Evolutionary conservation across 92 coral and sea anemone genomes (phyloP).

Genomic region (Zoanthus sociatus): DNA sequence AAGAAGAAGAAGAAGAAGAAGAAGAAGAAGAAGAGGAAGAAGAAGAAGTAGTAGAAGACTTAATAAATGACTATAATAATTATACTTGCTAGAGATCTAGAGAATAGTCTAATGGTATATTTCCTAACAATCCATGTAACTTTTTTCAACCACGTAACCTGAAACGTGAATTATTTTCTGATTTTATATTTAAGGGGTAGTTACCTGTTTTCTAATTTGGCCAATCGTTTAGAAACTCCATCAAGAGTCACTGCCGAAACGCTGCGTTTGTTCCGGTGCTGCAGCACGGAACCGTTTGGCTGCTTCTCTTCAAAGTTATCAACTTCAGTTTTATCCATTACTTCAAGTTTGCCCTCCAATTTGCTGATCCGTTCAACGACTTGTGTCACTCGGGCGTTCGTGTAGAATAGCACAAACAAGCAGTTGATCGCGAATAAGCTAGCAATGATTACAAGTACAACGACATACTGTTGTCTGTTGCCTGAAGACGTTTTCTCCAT

Average conservation of each 20-base stretch:
- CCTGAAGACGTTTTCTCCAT: not conserved
- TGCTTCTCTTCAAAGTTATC: not conserved
- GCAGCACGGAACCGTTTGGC: not conserved
- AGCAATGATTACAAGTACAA: not conserved
- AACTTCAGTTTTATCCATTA: not conserved
- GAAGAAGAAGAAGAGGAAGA: too few species aligned
- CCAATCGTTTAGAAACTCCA: not conserved
- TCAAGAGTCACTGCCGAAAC: not conserved
- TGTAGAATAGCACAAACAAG: not conserved
- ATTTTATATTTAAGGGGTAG: too few species aligned
- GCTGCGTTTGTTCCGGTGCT: not conserved
- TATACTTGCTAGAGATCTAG: too few species aligned
- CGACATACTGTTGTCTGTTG: not conserved
- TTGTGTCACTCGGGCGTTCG: not conserved
- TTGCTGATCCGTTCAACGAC: not conserved
- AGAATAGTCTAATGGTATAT: too few species aligned
- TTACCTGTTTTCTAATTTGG: slow-evolving; percentile 21
- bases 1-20: too few species aligned
- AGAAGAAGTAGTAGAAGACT: too few species aligned
- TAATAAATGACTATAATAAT: too few species aligned
- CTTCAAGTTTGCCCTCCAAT: not conserved
- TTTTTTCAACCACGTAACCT: too few species aligned
- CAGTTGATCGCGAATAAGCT: not conserved
- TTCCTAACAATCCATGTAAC: too few species aligned
- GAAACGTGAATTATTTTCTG: too few species aligned